Evolutionary conservation across 2,888 invertebrate species (phyloP).

Genomic region (Aphodius granarius): DNA sequence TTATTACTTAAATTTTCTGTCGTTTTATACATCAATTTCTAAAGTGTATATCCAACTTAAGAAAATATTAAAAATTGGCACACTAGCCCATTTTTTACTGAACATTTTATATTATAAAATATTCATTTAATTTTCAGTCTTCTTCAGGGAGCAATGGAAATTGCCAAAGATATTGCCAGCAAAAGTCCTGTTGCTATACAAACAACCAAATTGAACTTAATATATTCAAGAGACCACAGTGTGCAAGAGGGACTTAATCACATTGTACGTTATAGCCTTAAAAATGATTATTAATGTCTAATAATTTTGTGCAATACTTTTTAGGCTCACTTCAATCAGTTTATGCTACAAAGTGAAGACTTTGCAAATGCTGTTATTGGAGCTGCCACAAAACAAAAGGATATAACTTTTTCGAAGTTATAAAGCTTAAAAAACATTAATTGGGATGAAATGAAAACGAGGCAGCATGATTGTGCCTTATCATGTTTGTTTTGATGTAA

Average conservation of each 20-base stretch:
- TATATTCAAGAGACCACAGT: constrained; percentile 86
- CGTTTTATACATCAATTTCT: background rate
- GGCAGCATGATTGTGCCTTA: background rate
- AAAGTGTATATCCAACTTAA: too few relatives aligned
- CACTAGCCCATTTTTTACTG: too few relatives aligned
- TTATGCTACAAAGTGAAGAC: constrained; percentile 92
- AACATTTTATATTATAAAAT: background rate
- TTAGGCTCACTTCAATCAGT: constrained; percentile 79
- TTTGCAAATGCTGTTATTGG: constrained; percentile 78
- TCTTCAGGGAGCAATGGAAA: constrained; percentile 68
- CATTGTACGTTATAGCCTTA: constrained; percentile 68
- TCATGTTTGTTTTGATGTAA: background rate
- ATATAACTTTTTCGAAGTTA: constrained; percentile 75
- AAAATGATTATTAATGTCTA: constrained; percentile 1
- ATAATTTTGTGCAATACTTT: constrained; percentile 39
- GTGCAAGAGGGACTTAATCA: constrained; percentile 88
- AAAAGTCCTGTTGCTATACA: constrained; percentile 97
- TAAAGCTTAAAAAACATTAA: background rate
- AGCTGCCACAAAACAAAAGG: constrained; percentile 68
- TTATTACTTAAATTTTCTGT: background rate
- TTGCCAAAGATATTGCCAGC: constrained; percentile 78
- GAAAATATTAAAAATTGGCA: too few relatives aligned
- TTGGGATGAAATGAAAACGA: background rate
- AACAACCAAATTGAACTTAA: constrained; percentile 79
- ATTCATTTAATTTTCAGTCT: constrained; percentile 59